Base-by-base conservation (phyloP, 1,140 invertebrate genomes). In the Rhopalosiphum padi region DNA sequence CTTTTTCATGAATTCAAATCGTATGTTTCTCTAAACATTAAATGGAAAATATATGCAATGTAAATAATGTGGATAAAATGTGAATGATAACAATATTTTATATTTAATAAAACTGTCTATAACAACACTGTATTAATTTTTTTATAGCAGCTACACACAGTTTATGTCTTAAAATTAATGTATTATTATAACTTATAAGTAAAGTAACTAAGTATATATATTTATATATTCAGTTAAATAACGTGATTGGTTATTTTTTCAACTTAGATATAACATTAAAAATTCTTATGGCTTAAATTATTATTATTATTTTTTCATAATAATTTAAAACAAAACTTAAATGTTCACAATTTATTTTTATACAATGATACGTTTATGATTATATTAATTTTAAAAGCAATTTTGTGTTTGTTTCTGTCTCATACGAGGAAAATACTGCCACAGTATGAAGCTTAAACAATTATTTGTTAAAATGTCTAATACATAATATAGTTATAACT, bases 1-100 rank as follows among this genome's bases (percentile, higher is more conserved):
- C 35, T 85, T 85, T 85, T 87, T 48, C 48, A 89, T 55, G 51
- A 53, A 89, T 55, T 51, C 48, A 89, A 89, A 55, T 55, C 35
- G 3, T 55, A 55, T n/a, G 2, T 15, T 55, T 25, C 41, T 37
- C 35, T 46, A 43, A 43, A 43, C 23, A 86, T 30, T 30, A 30
- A 46, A 46, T 3, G 5, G 5, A 4, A 86, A 46, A n/a, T 25
- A 86, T 51, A 30, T 85, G 18, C 2, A 87, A 48, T 88, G 46
- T 23, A 35, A 88, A 88, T 53, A 23, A 88, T 0, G 11, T 46
- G 9, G 23, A 86, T 46, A 86, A 41, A 46, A 86, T 86, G 11
- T 18, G 9, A 15, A 86, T n/a, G 43, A 46, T 86, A 46, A 30
- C n/a, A 86, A 46, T 30, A 86, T 86, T 30, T 46, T 46, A 6